A percentile compares a stretch with the other conserved stretches of the same genome.
phyloP scores from a whole-genome alignment of 1,140 invertebrate genomes.

The Thaumetopoea pityocampa region DNA sequence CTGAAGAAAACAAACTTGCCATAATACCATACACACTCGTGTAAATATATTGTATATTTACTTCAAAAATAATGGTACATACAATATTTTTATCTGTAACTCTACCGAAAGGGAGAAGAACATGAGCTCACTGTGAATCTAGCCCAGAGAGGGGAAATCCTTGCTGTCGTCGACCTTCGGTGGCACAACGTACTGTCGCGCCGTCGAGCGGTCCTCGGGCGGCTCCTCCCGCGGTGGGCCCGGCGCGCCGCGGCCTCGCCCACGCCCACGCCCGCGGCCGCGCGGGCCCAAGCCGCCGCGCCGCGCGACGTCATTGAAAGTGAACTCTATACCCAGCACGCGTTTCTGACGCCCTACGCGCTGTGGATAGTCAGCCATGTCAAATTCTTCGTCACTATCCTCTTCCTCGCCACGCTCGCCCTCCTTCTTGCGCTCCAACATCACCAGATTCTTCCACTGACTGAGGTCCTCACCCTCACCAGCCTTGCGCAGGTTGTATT shows the following conservation, averaged over 20 bases:
- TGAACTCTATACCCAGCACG: conserved; percentile 91
- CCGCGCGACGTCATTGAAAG: conserved; percentile 89
- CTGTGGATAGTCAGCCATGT: conserved; percentile 89
- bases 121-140: conserved; percentile 67
- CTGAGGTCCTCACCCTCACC: conserved; percentile 93
- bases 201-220: conserved; percentile 42
- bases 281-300: conserved; percentile 80
- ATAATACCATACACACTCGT: conserved; percentile 73
- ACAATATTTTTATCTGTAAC: conserved; percentile 72
- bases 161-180: conserved; percentile 96
- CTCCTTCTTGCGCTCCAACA: conserved; percentile 88
- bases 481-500: conserved; percentile 93
- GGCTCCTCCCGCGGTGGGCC: conserved; percentile 47
- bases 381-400: conserved; percentile 82
- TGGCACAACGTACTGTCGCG: conserved; percentile 77
- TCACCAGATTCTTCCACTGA: conserved; percentile 95
- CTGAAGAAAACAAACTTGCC: conserved; percentile 37
- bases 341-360: conserved; percentile 92
- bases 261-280: conserved; percentile 77
- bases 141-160: conserved; percentile 94
- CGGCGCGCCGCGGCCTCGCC: conserved; percentile 41
- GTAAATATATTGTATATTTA: conserved; percentile 77
- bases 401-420: conserved; percentile 82
- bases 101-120: conserved; percentile 68
- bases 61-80: conserved; percentile 77